These are phyloP conservation scores for Leucozona laternaria DNA, from an alignment of 2,888 invertebrate genomes.

Conservation along the genomic window DNA sequence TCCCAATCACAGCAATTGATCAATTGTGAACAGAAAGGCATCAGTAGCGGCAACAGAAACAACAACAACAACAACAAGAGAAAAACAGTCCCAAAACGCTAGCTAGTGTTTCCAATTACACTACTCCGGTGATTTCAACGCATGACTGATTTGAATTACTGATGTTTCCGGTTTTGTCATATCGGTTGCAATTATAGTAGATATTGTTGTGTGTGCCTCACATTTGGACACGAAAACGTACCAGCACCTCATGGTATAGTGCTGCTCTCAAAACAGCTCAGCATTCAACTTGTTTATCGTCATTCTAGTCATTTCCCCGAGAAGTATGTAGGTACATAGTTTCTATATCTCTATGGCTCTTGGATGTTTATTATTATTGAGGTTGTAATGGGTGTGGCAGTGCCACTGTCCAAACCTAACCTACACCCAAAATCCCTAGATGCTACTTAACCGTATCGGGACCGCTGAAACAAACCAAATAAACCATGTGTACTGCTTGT, in stretches of 20 bases:
- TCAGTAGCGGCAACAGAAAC: slow-evolving; percentile 3
- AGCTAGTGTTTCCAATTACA: slow-evolving; percentile 62
- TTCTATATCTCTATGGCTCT: neutral
- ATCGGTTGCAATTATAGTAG: slow-evolving; percentile 71
- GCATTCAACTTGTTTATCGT: slow-evolving; percentile 60
- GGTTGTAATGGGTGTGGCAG: slow-evolving; percentile 60
- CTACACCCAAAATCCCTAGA: slow-evolving; percentile 43
- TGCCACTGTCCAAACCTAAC: neutral
- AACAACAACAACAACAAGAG: slow-evolving; percentile 12
- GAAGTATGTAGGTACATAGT: neutral
- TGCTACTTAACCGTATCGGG: slow-evolving; percentile 62
- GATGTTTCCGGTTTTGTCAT: slow-evolving; percentile 76
- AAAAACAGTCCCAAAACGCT: slow-evolving; percentile 25
- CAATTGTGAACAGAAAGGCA: slow-evolving; percentile 9
- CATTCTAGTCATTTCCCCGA: slow-evolving; percentile 5
- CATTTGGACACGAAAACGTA: slow-evolving; percentile 27
- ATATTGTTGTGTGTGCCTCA: slow-evolving; percentile 23
- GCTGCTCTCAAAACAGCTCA: neutral
- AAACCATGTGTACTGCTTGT: neutral
- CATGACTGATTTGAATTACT: slow-evolving; percentile 76
- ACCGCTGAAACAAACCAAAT: slow-evolving; percentile 42
- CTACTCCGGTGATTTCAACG: slow-evolving; percentile 72
- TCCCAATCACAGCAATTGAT: slow-evolving; percentile 37
- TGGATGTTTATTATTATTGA: slow-evolving; percentile 36
- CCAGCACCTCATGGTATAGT: neutral